These are phyloP conservation scores for Clivina fossor DNA, from an alignment of 2,888 invertebrate genomes.

Conservation along the genomic window DNA sequence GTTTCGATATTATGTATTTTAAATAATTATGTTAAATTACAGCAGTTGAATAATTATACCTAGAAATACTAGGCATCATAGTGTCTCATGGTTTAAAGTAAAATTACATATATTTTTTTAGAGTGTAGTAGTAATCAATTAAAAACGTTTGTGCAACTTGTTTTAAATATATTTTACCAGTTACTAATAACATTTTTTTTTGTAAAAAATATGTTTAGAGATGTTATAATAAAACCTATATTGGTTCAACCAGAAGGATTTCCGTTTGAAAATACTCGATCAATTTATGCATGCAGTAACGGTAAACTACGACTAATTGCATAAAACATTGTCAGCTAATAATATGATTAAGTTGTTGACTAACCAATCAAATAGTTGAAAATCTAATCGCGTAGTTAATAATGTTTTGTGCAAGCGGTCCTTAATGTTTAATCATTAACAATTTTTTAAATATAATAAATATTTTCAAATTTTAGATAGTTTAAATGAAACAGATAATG, in stretches of 20 bases:
- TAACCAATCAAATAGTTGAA: neutral
- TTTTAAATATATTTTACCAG: neutral
- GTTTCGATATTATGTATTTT: too few relatives aligned
- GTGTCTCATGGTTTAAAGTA: too few relatives aligned
- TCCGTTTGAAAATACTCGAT: constrained; percentile 64
- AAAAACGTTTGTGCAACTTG: neutral
- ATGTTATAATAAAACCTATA: constrained; percentile 65
- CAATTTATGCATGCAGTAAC: constrained; percentile 67
- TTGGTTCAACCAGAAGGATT: constrained; percentile 73
- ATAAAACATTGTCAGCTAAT: too few relatives aligned
- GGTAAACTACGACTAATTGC: constrained; percentile 57
- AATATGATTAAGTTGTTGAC: constrained; percentile 21
- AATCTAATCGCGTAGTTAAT: too few relatives aligned
- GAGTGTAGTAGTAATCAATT: too few relatives aligned
- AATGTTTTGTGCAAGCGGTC: neutral
- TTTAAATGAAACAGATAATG: constrained; percentile 11
- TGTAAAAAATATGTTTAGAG: too few relatives aligned
- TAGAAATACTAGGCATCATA: too few relatives aligned
- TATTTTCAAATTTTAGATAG: constrained; percentile 14
- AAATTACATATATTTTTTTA: too few relatives aligned
- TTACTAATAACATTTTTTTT: too few relatives aligned
- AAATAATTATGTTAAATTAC: too few relatives aligned
- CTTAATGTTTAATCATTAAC: neutral
- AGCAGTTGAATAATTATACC: too few relatives aligned
- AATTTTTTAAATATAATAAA: neutral